Conservation (phyloP, 2,113 vertebrate species). For the Probosciger aterrimus region DNA sequence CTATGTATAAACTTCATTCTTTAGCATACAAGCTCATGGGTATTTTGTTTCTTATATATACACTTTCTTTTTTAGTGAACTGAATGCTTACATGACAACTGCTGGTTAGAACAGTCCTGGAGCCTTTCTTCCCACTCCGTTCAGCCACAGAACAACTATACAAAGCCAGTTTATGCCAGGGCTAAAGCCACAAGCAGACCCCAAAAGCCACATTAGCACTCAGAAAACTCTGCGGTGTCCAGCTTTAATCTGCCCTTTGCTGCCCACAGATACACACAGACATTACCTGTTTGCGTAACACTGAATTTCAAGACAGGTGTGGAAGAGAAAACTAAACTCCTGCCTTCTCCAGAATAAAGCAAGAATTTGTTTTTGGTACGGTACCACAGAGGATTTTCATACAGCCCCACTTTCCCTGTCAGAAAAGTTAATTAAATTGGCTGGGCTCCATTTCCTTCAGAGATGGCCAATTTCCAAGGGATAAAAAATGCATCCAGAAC, state of each 20-base stretch:
- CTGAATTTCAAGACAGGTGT: background rate
- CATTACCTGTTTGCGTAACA: background rate
- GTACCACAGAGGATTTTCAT: background rate
- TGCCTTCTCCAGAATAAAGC: background rate
- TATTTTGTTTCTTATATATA: background rate
- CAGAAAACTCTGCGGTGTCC: background rate
- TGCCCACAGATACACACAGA: background rate
- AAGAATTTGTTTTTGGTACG: background rate
- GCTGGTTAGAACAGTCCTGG: background rate
- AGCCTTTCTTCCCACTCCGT: background rate
- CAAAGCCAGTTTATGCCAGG: background rate
- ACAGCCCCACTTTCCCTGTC: background rate
- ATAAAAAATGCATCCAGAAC: background rate
- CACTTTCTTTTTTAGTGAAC: background rate
- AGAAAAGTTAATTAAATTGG: conserved; percentile 24
- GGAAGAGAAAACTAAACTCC: background rate
- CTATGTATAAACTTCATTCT: background rate
- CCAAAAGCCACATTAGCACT: background rate
- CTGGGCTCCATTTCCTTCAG: conserved; percentile 8
- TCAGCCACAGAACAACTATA: background rate
- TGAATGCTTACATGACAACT: background rate
- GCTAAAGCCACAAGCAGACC: background rate
- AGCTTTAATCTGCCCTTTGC: background rate
- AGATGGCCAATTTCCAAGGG: background rate
- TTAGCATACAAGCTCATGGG: background rate